Conservation (phyloP, 2,113 vertebrate species). For the Coryphaenoides rupestris region DNA sequence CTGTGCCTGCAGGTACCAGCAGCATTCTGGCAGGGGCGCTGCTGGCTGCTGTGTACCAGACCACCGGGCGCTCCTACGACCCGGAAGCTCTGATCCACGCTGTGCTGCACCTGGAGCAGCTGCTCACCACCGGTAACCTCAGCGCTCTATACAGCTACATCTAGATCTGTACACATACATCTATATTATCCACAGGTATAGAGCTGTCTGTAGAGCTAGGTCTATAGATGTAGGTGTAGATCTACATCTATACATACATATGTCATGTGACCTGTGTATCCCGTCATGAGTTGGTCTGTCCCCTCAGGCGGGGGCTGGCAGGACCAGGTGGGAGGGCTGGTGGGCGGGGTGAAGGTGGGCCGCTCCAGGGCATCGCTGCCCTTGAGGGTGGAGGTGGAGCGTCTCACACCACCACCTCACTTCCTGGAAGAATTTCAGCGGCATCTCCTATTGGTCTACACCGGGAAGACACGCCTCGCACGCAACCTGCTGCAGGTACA, state of each 20-base stretch:
- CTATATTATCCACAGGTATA: no score
- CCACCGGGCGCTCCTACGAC: conserved; percentile 72
- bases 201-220: no score
- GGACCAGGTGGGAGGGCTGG: conserved; percentile 91
- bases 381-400: conserved; percentile 83
- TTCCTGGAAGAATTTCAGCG: conserved; percentile 78
- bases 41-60: conserved; percentile 80
- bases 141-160: no score
- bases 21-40: conserved; percentile 92
- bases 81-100: conserved; percentile 84
- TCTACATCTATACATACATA: no score
- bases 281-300: neutral
- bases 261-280: no score
- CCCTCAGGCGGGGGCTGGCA: conserved; percentile 92
- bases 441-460: conserved; percentile 91
- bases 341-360: conserved; percentile 88
- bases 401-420: conserved; percentile 63
- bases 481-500: conserved; percentile 93
- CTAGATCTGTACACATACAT: no score
- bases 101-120: conserved; percentile 90
- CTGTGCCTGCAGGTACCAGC: conserved; percentile 83
- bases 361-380: conserved; percentile 81
- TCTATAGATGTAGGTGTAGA: no score
- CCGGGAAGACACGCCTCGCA: conserved; percentile 91
- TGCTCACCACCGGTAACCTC: conserved; percentile 86